Conservation (phyloP, 2,797 vertebrate species). For the Acrossocheilus wenchowensis region DNA sequence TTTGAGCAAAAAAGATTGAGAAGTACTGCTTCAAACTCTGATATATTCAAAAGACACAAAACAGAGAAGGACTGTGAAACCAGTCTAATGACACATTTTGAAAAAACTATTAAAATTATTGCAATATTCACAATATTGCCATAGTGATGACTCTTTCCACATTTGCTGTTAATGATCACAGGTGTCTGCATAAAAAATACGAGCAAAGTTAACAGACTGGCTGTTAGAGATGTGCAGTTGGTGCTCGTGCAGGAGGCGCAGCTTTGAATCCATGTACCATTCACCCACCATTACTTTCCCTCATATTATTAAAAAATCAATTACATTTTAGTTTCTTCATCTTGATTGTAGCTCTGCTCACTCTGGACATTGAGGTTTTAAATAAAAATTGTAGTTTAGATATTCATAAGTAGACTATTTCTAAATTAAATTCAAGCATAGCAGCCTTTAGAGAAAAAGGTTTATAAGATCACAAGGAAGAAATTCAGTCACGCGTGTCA, state of each 20-base stretch:
- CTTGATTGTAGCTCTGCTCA: background rate
- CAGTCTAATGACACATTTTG: too few relatives aligned
- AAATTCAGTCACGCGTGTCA: background rate
- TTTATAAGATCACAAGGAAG: background rate
- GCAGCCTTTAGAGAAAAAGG: background rate
- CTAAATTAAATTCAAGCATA: background rate
- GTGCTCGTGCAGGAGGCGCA: background rate
- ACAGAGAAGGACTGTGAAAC: background rate
- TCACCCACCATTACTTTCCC: background rate
- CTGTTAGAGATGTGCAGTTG: background rate
- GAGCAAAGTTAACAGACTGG: background rate
- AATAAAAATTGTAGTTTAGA: background rate
- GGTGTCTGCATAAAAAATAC: background rate
- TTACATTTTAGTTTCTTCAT: background rate
- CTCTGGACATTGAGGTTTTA: background rate
- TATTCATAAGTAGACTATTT: background rate
- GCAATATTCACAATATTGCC: background rate
- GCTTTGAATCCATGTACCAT: background rate
- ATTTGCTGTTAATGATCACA: background rate
- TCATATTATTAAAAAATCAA: background rate
- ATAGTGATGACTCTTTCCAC: background rate
- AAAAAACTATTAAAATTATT: background rate
- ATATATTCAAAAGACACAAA: background rate
- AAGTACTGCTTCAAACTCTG: background rate
- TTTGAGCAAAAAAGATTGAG: background rate